Evolutionary conservation across 2,888 invertebrate species (phyloP), one percentile per base, ranked within the genome.

Genomic region (Epirrhoe tristata): DNA sequence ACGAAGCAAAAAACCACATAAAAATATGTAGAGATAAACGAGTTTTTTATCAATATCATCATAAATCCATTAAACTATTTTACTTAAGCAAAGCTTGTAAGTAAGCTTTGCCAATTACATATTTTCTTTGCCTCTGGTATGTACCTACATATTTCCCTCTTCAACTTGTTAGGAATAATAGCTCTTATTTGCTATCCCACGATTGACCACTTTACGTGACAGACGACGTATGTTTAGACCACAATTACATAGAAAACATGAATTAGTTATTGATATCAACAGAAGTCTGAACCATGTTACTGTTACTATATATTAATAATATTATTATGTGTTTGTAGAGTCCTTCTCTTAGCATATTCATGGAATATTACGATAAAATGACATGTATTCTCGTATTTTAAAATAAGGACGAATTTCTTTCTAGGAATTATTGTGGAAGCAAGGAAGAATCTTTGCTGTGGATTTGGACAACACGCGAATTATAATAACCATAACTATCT

Each of bases 181-280:
- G 24, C 56, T 61, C 67, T 63, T 82, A 74, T 83, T 83, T 81
- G 76, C 77, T 74, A 82, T 84, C 83, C 79, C 84, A 84, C 82
- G 78, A 74, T 75, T 69, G 74, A 75, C 72, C 73, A 73, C 70
- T 75, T 69, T 60, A 58, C 58, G 34, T 65, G 58, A 58, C 57
- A 48, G 58, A 46, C 53, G 58, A 56, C 55, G 57, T 24, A 36
- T 32, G 48, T 62, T 60, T 52, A 46, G 14, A 24, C 39, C 56
- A 34, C 43, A 65, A 31, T 65, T 14, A 46, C 53, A 66, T 0
- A 53, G 46, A 56, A 67, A 52, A n/a, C 51, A 24, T 52, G 12
- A 24, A 14, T 14, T 4, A 43, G 43, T 10, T 43, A 43, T 34
- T 34, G 43, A n/a, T 43, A 43, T 0, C 6, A 48, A 48, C 16